These are phyloP conservation scores for Botrylloides violaceus DNA, from an alignment of 23 tunicate species.

Conservation along the genomic window DNA sequence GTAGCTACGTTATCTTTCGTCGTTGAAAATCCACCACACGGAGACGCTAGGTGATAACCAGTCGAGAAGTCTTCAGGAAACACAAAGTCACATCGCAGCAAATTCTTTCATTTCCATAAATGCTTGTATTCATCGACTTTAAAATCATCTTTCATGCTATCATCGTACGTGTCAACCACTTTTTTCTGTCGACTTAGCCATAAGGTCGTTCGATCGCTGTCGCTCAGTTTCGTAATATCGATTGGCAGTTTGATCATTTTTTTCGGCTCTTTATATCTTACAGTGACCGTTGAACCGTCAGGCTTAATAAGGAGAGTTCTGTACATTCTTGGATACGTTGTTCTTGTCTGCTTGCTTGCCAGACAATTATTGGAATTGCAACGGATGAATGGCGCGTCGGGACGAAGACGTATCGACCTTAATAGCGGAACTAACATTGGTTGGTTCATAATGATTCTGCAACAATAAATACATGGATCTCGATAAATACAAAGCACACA, in stretches of 20 bases:
- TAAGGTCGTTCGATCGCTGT: conserved; percentile 40
- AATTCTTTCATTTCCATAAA: conserved; percentile 25
- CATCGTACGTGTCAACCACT: conserved; percentile 15
- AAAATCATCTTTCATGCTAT: conserved; percentile 22
- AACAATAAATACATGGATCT: too few relatives aligned
- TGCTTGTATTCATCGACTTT: conserved; percentile 43
- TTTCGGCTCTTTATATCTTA: conserved; percentile 42
- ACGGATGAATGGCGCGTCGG: background rate
- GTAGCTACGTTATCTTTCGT: too few relatives aligned
- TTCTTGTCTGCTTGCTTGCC: conserved; percentile 37
- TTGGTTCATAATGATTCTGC: too few relatives aligned
- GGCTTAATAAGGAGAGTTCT: conserved; percentile 39
- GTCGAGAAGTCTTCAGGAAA: too few relatives aligned
- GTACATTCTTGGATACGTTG: conserved; percentile 81
- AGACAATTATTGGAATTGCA: background rate
- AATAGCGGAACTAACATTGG: too few relatives aligned
- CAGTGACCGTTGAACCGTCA: conserved; percentile 57
- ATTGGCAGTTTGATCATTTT: conserved; percentile 61
- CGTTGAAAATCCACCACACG: too few relatives aligned
- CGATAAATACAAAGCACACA: too few relatives aligned
- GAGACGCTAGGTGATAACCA: too few relatives aligned
- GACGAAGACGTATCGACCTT: background rate
- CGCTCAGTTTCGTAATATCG: conserved; percentile 36
- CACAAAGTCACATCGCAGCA: too few relatives aligned
- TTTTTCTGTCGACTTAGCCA: conserved; percentile 55